Base-by-base conservation (phyloP, 2,113 vertebrate species). In the Erinaceus europaeus region DNA sequence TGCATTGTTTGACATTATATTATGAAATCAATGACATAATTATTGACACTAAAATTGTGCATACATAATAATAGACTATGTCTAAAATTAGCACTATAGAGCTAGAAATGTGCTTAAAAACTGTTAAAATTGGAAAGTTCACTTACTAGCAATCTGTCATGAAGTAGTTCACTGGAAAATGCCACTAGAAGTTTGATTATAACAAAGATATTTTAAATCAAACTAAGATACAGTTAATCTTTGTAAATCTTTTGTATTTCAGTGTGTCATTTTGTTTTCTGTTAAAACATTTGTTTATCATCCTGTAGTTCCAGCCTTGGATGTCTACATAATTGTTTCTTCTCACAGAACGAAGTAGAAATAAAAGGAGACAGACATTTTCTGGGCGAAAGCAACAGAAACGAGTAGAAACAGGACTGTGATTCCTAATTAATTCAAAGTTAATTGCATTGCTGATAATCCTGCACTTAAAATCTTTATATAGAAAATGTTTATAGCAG, bases 401-500 rank as follows among this genome's bases (percentile, higher is more conserved):
- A 87, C 94, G 88, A 91, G 90, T 78, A 95, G 90, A 93, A 86
- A 94, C 59, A 95, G 87, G 88, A 94, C 95, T 91, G 44, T 83
- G 94, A 95, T 95, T 95, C 80, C 96, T 97, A 97, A 95, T 96
- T 96, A 97, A 96, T 96, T 95, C 96, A 94, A 96, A 97, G 95
- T 96, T 97, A 97, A 97, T 96, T 96, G 91, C 92, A 93, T 84
- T 95, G 94, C 96, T 97, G 96, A 94, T 96, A 97, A 96, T 94
- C 91, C 64, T 94, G 93, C 88, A 50, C 93, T 97, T 97, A 93
- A 92, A 97, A 97, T 95, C 94, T 96, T 96, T 93, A 95, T 96
- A 97, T 88, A 96, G 96, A 96, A 97, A 97, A 95, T 96, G 97
- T 96, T 97, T 97, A 96, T 96, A 90, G 95, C 91, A 96, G 95